Evolutionary conservation across 2,888 invertebrate species (phyloP).

Genomic region (Tenthredo livida): DNA sequence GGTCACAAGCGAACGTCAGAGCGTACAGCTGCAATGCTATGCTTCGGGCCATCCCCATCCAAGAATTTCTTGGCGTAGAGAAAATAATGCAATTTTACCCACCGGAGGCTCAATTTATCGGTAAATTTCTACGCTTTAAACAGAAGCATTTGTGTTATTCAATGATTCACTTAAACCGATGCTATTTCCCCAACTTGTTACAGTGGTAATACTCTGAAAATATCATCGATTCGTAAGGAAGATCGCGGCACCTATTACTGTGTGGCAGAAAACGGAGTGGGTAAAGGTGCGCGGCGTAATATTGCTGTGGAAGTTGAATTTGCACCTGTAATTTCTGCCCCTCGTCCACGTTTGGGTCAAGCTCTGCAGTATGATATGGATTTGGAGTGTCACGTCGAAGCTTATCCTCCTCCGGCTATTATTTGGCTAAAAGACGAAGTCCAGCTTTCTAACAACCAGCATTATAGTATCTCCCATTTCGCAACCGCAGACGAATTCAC

Average conservation of each 20-base stretch:
- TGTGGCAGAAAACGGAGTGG: conserved; percentile 94
- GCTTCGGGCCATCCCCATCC: conserved; percentile 93
- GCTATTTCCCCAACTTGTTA: conserved; percentile 68
- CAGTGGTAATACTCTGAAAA: conserved; percentile 90
- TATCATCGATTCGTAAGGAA: conserved; percentile 89
- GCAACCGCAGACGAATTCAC: conserved; percentile 96
- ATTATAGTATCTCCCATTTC: conserved; percentile 94
- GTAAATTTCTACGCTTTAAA: conserved; percentile 71
- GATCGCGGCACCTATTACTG: conserved; percentile 97
- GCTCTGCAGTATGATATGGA: conserved; percentile 97
- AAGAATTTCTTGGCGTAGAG: conserved; percentile 93
- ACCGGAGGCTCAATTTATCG: conserved; percentile 92
- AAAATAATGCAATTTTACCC: conserved; percentile 95
- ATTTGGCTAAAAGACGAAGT: conserved; percentile 93
- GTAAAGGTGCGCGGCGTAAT: conserved; percentile 90
- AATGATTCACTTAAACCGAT: background rate
- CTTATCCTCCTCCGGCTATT: conserved; percentile 96
- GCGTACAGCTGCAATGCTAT: conserved; percentile 92
- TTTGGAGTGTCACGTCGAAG: conserved; percentile 95
- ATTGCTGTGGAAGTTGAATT: conserved; percentile 95
- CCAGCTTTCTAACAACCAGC: conserved; percentile 92
- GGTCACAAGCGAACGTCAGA: conserved; percentile 88
- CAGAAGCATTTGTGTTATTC: background rate
- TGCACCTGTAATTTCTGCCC: conserved; percentile 91
- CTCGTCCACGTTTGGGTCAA: conserved; percentile 90